phyloP scores from a whole-genome alignment of 1,140 invertebrate genomes.

The Drosophila kepulauana region DNA sequence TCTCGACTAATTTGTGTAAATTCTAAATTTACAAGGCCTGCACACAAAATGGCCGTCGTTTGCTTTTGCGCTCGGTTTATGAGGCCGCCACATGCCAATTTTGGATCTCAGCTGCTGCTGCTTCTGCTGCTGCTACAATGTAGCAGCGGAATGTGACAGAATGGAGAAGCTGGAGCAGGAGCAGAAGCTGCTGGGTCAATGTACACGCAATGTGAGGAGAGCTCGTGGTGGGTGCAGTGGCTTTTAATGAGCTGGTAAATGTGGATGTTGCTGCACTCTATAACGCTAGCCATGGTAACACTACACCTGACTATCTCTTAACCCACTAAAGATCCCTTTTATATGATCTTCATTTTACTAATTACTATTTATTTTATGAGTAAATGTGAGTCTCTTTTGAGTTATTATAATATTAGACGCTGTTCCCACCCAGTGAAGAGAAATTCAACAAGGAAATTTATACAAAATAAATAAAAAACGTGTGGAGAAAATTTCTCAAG shows the following conservation, averaged over 20 bases:
- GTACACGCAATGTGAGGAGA: slow-evolving; percentile 61
- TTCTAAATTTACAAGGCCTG: slow-evolving; percentile 73
- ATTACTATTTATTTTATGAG: too few species aligned
- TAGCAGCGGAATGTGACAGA: not conserved
- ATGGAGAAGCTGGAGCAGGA: not conserved
- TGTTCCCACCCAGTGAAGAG: too few species aligned
- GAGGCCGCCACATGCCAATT: slow-evolving; percentile 46
- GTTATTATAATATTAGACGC: too few species aligned
- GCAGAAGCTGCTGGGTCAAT: slow-evolving; percentile 37
- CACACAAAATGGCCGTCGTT: slow-evolving; percentile 74
- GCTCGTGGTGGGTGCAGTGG: slow-evolving; percentile 68
- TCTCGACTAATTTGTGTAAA: slow-evolving; percentile 72
- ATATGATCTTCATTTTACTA: too few species aligned
- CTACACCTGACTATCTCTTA: slow-evolving; percentile 47
- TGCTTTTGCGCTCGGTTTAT: slow-evolving; percentile 47
- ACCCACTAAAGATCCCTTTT: slow-evolving; percentile 13
- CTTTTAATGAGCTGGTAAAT: slow-evolving; percentile 79
- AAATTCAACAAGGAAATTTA: too few species aligned
- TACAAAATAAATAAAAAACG: too few species aligned
- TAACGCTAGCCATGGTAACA: slow-evolving; percentile 27
- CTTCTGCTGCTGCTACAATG: not conserved
- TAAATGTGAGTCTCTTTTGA: too few species aligned
- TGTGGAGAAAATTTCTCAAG: too few species aligned
- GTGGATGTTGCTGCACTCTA: slow-evolving; percentile 21
- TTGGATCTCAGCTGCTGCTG: slow-evolving; percentile 18